These are phyloP conservation scores for Scaptomyza reducta DNA, from an alignment of 2,888 invertebrate genomes.

Conservation along the genomic window DNA sequence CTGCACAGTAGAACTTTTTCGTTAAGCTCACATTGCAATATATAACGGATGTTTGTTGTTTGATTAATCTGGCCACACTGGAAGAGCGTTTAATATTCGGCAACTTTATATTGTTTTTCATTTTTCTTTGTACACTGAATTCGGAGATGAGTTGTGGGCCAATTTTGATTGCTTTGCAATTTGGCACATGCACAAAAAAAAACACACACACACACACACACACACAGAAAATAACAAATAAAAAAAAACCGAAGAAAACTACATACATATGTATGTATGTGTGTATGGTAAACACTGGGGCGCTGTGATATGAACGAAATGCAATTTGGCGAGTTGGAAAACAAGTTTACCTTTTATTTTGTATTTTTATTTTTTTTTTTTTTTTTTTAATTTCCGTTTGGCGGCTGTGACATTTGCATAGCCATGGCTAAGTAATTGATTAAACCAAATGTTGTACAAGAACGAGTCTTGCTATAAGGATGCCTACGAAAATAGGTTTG, in stretches of 20 bases:
- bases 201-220: not conserved
- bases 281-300: constrained; percentile 29
- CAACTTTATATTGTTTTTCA: constrained; percentile 1
- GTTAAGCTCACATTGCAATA: not conserved
- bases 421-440: constrained; percentile 24
- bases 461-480: constrained; percentile 2
- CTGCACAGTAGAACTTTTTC: not conserved
- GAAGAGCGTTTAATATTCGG: constrained; percentile 7
- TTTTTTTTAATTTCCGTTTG: constrained; percentile 52
- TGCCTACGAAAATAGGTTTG: constrained; percentile 17
- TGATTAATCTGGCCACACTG: not conserved
- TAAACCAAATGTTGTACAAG: constrained; percentile 1
- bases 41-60: not conserved
- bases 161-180: constrained; percentile 44
- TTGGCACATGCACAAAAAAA: constrained; percentile 23
- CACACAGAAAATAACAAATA: no score
- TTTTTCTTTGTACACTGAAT: constrained; percentile 21
- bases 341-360: constrained; percentile 64
- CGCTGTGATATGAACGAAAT: constrained; percentile 24
- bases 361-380: constrained; percentile 16
- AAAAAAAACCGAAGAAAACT: no score
- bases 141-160: constrained; percentile 21
- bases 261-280: constrained; percentile 1
- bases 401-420: constrained; percentile 67
- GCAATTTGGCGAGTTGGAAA: constrained; percentile 61